A percentile compares a stretch with the other conserved stretches of the same genome.
Conservation (phyloP, 2,797 vertebrate species). For the Simalia tracyae region DNA sequence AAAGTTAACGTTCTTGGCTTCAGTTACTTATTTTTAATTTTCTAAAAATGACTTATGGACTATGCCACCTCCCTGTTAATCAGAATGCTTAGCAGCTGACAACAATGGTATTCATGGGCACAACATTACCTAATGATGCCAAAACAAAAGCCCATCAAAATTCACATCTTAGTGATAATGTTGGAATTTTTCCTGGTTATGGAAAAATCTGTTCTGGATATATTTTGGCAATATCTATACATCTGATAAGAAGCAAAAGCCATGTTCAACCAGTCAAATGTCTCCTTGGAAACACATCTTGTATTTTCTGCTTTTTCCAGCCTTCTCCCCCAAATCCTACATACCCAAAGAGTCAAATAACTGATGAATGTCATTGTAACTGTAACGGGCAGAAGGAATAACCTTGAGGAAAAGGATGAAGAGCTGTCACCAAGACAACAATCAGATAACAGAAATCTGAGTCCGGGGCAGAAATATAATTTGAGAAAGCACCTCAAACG, state of each 20-base stretch:
- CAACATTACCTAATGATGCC: neutral
- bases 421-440: neutral
- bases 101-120: neutral
- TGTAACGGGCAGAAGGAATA: neutral
- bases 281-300: neutral
- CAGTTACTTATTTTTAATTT: neutral
- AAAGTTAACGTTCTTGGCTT: neutral
- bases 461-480: neutral
- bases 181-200: neutral
- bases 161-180: neutral
- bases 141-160: neutral
- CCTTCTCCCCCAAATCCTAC: neutral
- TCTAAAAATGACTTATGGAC: neutral
- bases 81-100: neutral
- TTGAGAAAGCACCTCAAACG: neutral
- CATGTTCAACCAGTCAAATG: neutral
- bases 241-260: neutral
- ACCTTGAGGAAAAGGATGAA: neutral
- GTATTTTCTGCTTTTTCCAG: neutral
- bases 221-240: neutral
- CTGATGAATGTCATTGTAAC: neutral
- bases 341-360: neutral
- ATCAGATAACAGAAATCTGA: neutral
- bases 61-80: neutral
- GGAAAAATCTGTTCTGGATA: neutral